These are phyloP conservation scores for Theodoxus fluviatilis DNA, from an alignment of 2,888 invertebrate species.

Conservation along the genomic window DNA sequence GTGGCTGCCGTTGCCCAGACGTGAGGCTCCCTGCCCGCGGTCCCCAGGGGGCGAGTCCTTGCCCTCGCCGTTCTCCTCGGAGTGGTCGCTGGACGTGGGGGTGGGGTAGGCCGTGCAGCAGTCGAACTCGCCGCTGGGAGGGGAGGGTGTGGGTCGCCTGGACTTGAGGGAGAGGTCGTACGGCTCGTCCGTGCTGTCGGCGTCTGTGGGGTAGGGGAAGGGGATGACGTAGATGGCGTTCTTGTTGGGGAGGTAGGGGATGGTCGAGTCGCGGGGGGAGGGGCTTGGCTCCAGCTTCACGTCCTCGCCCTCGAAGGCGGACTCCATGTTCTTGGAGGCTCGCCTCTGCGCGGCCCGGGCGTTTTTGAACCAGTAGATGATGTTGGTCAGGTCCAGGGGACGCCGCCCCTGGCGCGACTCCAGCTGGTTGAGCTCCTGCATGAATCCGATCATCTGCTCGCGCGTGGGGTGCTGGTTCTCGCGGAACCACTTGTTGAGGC, in stretches of 20 bases:
- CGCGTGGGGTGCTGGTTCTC: constrained; percentile 97
- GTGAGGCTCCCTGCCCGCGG: no score
- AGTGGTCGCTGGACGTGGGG: not conserved
- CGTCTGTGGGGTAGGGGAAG: constrained; percentile 45
- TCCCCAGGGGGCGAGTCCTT: no score
- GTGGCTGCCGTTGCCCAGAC: no score
- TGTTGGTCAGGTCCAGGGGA: constrained; percentile 93
- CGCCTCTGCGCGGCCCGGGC: constrained; percentile 94
- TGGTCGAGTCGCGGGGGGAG: not conserved
- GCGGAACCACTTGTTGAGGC: constrained; percentile 94
- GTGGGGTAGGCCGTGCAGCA: constrained; percentile 8
- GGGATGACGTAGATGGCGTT: constrained; percentile 63
- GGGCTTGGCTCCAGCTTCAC: constrained; percentile 33
- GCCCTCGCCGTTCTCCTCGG: constrained; percentile 1
- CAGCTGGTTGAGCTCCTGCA: constrained; percentile 88
- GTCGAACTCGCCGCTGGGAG: not conserved
- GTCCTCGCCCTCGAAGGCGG: constrained; percentile 52
- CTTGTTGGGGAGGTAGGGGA: constrained; percentile 60
- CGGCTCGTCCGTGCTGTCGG: constrained; percentile 28
- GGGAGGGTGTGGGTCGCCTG: constrained; percentile 14
- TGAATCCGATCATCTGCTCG: constrained; percentile 95
- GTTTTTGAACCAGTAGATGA: constrained; percentile 89
- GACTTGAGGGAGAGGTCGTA: constrained; percentile 32
- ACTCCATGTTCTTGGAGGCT: constrained; percentile 68
- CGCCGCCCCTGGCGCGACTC: constrained; percentile 86